Evolutionary conservation across 2,797 vertebrate genomes (phyloP), one percentile per base, ranked within the genome.

Genomic region (Salarias fasciatus): DNA sequence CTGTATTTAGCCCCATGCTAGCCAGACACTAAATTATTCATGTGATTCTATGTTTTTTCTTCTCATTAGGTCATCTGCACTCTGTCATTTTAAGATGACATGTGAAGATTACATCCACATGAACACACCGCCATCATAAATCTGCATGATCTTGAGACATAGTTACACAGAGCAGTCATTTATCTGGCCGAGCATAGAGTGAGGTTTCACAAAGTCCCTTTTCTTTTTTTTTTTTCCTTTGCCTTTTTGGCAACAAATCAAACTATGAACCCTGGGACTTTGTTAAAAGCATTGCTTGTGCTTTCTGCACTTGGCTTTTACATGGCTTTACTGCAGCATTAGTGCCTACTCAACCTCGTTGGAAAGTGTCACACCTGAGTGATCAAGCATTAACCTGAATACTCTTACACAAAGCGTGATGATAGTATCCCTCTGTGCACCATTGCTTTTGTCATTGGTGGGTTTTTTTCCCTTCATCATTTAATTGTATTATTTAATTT

Each of bases 21-120:
- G 35, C 24, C 13, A 30, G 46, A 15, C 42, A 60, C 51, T 85
- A 1, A 64, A 72, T 83, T 79, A 75, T 79, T 77, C 44, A 80
- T 66, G 54, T 65, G 33, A 54, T 65, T 56, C 40, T 56, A 13
- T 64, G 42, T 74, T 72, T 72, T 69, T 64, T 58, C 52, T 57
- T 42, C 18, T 69, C 43, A 62, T 65, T 48, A 65, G 47, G 46
- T 69, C 62, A 63, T 63, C 52, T 42, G 63, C 35, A 11, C 47
- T 44, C 66, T 50, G 50, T 69, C 49, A 57, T 78, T 9, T 9
- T 9, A 35, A 6, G 33, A 35, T 35, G 33, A 35, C 33, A 35
- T 6, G 6, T 35, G 9, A 35, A 6, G 33, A 35, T 35, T 35
- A 35, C 33, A 35, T 35, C 33, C 33, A 35, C 6, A 35, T 35